phyloP scores from a whole-genome alignment of 2,113 vertebrate genomes.

The Nesogale talazaci region DNA sequence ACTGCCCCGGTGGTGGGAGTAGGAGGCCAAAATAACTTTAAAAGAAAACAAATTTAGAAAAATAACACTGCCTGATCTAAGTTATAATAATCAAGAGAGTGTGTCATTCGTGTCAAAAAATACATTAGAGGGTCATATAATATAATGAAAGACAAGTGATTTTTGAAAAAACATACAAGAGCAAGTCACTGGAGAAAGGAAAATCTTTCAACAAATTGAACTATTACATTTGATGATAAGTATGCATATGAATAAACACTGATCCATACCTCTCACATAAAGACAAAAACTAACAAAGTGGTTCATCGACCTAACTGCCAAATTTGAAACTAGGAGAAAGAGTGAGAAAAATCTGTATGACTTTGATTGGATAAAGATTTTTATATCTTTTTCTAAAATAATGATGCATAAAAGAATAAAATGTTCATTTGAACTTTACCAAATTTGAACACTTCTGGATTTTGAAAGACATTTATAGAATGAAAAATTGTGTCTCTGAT shows the following conservation, averaged over 20 bases:
- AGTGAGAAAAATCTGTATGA: too few species aligned
- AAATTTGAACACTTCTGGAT: constrained; percentile 29
- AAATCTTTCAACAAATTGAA: not conserved
- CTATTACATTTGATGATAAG: not conserved
- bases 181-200: not conserved
- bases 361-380: too few species aligned
- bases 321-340: not conserved
- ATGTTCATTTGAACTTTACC: not conserved
- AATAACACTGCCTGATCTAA: too few species aligned
- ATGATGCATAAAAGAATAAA: not conserved
- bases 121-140: too few species aligned
- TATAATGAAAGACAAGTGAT: not conserved
- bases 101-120: too few species aligned
- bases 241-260: not conserved
- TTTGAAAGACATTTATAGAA: constrained; percentile 30
- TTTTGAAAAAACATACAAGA: too few species aligned
- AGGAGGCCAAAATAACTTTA: too few species aligned
- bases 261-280: not conserved
- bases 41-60: too few species aligned
- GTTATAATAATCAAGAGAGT: too few species aligned
- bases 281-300: constrained; percentile 6
- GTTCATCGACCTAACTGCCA: not conserved
- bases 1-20: too few species aligned
- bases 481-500: not conserved
- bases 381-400: not conserved